These are phyloP conservation scores for Neotoma lepida DNA, from an alignment of 2,113 vertebrate genomes.

Conservation along the genomic window DNA sequence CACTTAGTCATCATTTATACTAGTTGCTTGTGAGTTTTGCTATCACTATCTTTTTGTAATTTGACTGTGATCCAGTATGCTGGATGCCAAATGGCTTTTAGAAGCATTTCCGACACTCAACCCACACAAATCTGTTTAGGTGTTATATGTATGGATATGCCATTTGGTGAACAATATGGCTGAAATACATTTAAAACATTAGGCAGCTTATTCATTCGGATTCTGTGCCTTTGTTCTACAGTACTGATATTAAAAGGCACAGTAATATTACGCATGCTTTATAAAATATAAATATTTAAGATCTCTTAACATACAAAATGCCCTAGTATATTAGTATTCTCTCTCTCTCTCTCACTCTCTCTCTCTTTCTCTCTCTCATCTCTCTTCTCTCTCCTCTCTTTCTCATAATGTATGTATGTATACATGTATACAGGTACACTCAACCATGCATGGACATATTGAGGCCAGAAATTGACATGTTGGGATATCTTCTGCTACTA, in stretches of 20 bases:
- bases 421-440: background rate
- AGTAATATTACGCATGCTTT: background rate
- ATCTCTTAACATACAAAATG: background rate
- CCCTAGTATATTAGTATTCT: background rate
- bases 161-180: background rate
- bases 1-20: background rate
- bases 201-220: background rate
- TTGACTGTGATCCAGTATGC: background rate
- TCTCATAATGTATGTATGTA: background rate
- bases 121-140: background rate
- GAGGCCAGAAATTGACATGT: background rate
- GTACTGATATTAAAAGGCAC: background rate
- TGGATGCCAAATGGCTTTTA: background rate
- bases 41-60: background rate
- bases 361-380: background rate
- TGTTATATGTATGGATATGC: background rate
- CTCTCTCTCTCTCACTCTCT: background rate
- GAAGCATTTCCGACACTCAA: background rate
- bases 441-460: background rate
- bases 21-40: background rate
- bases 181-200: background rate
- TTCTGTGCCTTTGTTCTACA: background rate
- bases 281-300: background rate
- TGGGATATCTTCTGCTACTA: background rate
- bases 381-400: background rate